Percentiles rank a stretch among this genome's conserved stretches.
phyloP scores from a whole-genome alignment of 2,797 vertebrate species.

The Pyrocephalus nanus region DNA sequence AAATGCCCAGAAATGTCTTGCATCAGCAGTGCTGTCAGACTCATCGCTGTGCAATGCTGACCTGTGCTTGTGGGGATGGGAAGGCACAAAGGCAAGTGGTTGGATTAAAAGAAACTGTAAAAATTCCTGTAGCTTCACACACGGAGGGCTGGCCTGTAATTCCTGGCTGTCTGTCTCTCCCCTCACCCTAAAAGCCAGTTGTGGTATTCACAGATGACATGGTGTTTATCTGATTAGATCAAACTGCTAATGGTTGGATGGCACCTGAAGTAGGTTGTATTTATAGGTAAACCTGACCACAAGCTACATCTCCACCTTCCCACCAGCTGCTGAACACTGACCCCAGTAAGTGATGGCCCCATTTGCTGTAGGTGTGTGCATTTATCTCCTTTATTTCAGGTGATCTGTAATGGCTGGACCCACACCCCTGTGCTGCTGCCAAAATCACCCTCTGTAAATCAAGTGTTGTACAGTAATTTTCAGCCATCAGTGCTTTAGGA shows the following conservation, averaged over 20 bases:
- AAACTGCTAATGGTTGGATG: background rate
- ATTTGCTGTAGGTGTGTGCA: background rate
- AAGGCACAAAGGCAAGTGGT: background rate
- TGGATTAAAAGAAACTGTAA: background rate
- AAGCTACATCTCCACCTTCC: background rate
- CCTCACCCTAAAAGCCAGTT: background rate
- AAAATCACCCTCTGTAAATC: background rate
- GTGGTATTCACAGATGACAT: background rate
- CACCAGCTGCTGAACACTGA: background rate
- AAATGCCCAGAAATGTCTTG: background rate
- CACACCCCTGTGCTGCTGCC: background rate
- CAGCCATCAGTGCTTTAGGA: background rate
- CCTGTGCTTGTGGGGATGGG: background rate
- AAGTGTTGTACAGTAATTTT: background rate
- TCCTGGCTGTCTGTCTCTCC: background rate
- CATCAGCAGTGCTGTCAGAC: background rate
- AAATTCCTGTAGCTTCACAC: background rate
- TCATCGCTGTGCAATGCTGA: background rate
- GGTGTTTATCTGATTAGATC: background rate
- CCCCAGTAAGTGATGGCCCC: background rate
- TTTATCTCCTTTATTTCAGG: background rate
- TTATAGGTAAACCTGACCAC: background rate
- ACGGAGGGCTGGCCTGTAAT: background rate
- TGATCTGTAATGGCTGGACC: background rate
- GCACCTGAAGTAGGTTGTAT: background rate